Percentiles rank a stretch among this genome's conserved stretches.
These are phyloP conservation scores for Pecten maximus DNA, from an alignment of 2,888 invertebrate species.

Conservation along the genomic window DNA sequence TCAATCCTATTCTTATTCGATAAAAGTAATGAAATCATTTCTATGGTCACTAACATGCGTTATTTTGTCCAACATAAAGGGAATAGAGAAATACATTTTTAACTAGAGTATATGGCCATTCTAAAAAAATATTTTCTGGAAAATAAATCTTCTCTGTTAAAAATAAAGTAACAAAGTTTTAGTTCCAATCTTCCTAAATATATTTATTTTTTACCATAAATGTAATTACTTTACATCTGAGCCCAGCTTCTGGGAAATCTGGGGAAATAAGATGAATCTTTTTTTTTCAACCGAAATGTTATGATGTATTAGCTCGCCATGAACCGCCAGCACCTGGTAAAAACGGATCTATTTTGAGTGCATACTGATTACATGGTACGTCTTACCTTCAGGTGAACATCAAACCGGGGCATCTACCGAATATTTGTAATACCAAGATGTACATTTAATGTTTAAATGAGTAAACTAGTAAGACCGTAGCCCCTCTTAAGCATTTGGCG, in stretches of 20 bases:
- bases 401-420: slow-evolving; percentile 26
- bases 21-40: too few relatives aligned
- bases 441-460: slow-evolving; percentile 26
- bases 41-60: too few relatives aligned
- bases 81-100: too few relatives aligned
- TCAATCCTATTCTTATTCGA: too few relatives aligned
- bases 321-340: slow-evolving; percentile 4
- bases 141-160: neutral
- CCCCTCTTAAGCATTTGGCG: neutral
- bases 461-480: slow-evolving; percentile 20
- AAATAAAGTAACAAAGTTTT: neutral
- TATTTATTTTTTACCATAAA: neutral
- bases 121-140: neutral
- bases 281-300: neutral
- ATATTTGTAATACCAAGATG: slow-evolving; percentile 33
- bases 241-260: neutral
- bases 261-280: neutral
- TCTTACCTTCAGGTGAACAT: slow-evolving; percentile 26
- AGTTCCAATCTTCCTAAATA: neutral
- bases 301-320: neutral
- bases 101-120: too few relatives aligned
- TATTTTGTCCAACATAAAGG: too few relatives aligned
- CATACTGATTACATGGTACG: neutral
- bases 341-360: neutral
- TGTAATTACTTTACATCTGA: neutral